phyloP scores from a whole-genome alignment of 1,140 invertebrate species.

The Danaus plexippus region DNA sequence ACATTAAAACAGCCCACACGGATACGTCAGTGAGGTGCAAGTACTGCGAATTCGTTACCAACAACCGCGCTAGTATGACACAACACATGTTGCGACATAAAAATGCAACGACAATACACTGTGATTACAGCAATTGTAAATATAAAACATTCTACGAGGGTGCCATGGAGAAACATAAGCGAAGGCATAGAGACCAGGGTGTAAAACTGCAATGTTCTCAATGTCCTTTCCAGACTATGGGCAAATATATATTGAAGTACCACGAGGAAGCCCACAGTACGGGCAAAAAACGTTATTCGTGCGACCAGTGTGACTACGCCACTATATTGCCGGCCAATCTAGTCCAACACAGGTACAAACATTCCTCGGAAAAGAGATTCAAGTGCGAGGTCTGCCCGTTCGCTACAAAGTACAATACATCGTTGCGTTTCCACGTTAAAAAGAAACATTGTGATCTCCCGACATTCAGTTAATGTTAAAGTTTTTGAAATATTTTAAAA shows the following conservation, averaged over 20 bases:
- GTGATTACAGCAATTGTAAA: conserved; percentile 43
- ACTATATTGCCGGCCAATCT: conserved; percentile 56
- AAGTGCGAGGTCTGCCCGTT: conserved; percentile 65
- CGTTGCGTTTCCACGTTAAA: conserved; percentile 59
- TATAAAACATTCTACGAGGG: conserved; percentile 58
- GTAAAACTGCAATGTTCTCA: conserved; percentile 54
- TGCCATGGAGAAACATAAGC: conserved; percentile 57
- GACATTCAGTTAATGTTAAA: conserved; percentile 41
- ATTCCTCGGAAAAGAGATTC: conserved; percentile 57
- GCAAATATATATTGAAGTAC: conserved; percentile 61
- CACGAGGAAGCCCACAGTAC: conserved; percentile 59
- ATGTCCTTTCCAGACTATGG: conserved; percentile 60
- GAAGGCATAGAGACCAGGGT: conserved; percentile 46
- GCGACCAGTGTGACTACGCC: conserved; percentile 60
- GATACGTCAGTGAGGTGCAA: conserved; percentile 39
- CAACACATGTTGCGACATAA: conserved; percentile 57
- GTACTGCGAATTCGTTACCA: conserved; percentile 52
- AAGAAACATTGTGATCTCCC: conserved; percentile 68
- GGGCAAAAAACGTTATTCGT: conserved; percentile 51
- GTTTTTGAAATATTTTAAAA: conserved; percentile 38
- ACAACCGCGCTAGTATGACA: conserved; percentile 45
- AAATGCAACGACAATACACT: conserved; percentile 50
- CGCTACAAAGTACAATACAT: conserved; percentile 63
- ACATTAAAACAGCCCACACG: conserved; percentile 47
- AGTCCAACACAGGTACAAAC: conserved; percentile 63